Base-by-base conservation (phyloP, 2,113 vertebrate species). In the Apeltes quadracus region DNA sequence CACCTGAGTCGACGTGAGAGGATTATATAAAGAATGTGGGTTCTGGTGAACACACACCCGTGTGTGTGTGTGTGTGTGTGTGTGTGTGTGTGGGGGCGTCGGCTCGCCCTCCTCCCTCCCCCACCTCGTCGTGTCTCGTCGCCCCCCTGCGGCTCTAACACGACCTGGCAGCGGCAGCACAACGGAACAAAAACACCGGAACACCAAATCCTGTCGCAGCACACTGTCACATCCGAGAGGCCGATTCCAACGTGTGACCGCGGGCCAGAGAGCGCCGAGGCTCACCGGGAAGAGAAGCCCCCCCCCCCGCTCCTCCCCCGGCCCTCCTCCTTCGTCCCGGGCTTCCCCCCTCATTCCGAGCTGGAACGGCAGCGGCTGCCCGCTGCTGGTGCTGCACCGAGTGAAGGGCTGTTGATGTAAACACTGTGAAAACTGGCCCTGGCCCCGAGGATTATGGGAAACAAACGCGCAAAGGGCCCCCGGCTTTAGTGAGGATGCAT, bases 61-160 rank as follows among this genome's bases (percentile, higher is more conserved):
- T 41, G 18, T 41, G 54, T 58, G 27, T 25, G 32, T 66, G 62
- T 39, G 39, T n/a, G 39, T 50, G 51, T 15, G 20, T 14, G 48
- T 39, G 41, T 29, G 39, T 50, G 61, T 14, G 44, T 48, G 18
- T 13, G 46, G 27, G 39, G n/a, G 38, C 15, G 51, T 5, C 3
- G 13, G 5, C 43, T 18, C 71, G 11, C n/a, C 41, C 14, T 29
- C 36, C 51, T 51, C 44, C 54, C 27, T 6, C 23, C 54, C 23
- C 27, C 48, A 43, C 66, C 61, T 29, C 38, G 75, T 67, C 50
- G 27, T 36, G 50, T 59, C 66, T 61, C 0, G 50, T 78, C 61
- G 5, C 8, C 11, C 59, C n/a, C 57, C 23, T 39, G 18, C 29
- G 3, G 12, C 38, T 51, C 56, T 67, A 75, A 77, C 73, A 14